Conservation (phyloP, 2,113 vertebrate genomes). For the Verasper variegatus region DNA sequence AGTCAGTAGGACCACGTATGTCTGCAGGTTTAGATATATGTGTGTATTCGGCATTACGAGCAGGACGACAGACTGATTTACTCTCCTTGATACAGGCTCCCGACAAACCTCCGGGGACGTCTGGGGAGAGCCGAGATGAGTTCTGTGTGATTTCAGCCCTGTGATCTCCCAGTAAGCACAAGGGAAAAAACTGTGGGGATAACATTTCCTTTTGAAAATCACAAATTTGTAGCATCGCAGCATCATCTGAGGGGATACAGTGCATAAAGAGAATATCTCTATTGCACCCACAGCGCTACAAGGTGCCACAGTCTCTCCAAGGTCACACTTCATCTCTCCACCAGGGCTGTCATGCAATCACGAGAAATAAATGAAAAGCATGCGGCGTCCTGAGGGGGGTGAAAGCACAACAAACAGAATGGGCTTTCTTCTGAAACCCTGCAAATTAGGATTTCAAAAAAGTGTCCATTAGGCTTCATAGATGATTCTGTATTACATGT, state of each 20-base stretch:
- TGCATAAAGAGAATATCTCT: constrained; percentile 27
- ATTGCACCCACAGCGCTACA: constrained; percentile 40
- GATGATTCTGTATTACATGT: constrained; percentile 7
- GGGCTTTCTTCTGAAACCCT: constrained; percentile 12
- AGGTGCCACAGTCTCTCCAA: constrained; percentile 66
- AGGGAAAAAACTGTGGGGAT: neutral
- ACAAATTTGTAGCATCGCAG: constrained; percentile 22
- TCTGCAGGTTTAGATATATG: neutral
- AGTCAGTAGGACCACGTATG: neutral
- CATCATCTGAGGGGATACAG: constrained; percentile 17
- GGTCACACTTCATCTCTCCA: constrained; percentile 67
- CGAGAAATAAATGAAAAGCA: constrained; percentile 68
- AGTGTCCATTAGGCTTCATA: neutral
- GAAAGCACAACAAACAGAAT: constrained; percentile 30
- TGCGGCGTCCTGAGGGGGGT: constrained; percentile 35
- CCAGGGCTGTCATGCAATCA: constrained; percentile 69
- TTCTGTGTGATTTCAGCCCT: constrained; percentile 39
- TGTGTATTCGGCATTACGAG: neutral
- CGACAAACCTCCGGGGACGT: constrained; percentile 30
- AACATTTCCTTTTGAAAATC: constrained; percentile 27
- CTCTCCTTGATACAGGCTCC: constrained; percentile 28
- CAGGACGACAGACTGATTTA: constrained; percentile 25
- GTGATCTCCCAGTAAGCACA: constrained; percentile 39
- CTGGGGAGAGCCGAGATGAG: constrained; percentile 31
- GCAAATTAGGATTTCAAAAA: neutral